phyloP scores from a whole-genome alignment of 2,113 vertebrate genomes.

The Anser brachyrhynchus region DNA sequence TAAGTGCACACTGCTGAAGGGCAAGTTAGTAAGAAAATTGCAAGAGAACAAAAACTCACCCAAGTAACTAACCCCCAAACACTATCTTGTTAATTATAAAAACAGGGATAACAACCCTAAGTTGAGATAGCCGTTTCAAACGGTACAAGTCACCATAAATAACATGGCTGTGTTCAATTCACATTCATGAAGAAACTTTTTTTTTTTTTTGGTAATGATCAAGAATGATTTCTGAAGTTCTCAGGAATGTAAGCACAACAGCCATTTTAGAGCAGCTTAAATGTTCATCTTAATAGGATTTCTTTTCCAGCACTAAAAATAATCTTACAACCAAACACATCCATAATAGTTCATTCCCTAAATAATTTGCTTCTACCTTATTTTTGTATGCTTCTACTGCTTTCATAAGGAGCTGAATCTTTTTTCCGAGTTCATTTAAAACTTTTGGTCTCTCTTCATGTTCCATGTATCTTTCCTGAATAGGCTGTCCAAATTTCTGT shows the following conservation, averaged over 20 bases:
- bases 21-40: not conserved
- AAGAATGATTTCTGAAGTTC: not conserved
- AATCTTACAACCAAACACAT: not conserved
- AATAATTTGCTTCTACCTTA: conserved; percentile 78
- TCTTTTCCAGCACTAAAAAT: not conserved
- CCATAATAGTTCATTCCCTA: rapidly evolving
- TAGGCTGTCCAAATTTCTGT: conserved; percentile 90
- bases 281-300: not conserved
- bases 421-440: conserved; percentile 92
- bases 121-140: not conserved
- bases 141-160: not conserved
- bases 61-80: not conserved
- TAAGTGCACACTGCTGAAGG: not conserved
- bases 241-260: not conserved
- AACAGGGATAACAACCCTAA: rapidly evolving
- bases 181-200: not conserved
- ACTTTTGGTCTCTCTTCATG: conserved; percentile 92
- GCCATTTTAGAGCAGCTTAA: not conserved
- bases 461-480: conserved; percentile 89
- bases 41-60: not conserved
- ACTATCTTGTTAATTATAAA: not conserved
- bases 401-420: conserved; percentile 92
- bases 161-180: not conserved
- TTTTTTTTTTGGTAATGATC: not conserved
- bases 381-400: conserved; percentile 89